A percentile compares a stretch with the other conserved stretches of the same genome.
phyloP scores from a whole-genome alignment of 1,140 invertebrate genomes.

The Nymphalis io region DNA sequence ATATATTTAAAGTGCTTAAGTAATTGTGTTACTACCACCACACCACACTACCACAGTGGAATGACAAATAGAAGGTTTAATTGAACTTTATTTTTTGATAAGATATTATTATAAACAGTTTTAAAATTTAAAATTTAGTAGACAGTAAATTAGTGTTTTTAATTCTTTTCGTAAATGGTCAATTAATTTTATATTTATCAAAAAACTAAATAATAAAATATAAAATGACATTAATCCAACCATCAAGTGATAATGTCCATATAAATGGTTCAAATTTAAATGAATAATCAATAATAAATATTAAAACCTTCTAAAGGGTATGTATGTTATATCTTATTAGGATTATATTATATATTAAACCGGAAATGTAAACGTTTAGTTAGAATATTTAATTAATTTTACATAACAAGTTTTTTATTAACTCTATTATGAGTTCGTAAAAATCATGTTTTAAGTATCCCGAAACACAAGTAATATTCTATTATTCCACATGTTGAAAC shows the following conservation, averaged over 20 bases:
- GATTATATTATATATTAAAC: neutral
- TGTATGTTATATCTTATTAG: no score
- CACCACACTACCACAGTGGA: no score
- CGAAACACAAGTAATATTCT: neutral
- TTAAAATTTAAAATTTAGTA: neutral
- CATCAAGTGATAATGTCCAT: neutral
- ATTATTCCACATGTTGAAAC: slow-evolving; percentile 8
- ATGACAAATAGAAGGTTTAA: no score
- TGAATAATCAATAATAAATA: slow-evolving; percentile 1
- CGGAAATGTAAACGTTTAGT: neutral
- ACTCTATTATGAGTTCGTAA: no score
- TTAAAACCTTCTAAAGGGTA: no score
- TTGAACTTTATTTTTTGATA: no score
- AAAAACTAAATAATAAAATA: neutral
- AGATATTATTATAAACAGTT: neutral
- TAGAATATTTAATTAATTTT: no score
- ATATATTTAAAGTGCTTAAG: no score
- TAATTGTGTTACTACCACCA: no score
- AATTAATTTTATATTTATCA: slow-evolving; percentile 1
- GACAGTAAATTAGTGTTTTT: neutral
- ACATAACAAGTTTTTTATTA: no score
- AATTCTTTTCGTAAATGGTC: neutral
- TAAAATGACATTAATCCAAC: neutral
- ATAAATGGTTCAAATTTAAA: neutral
- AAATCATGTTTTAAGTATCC: neutral